Base-by-base conservation (phyloP, 37 sponge, comb jelly and placozoan species). In the Tethya wilhelma region DNA sequence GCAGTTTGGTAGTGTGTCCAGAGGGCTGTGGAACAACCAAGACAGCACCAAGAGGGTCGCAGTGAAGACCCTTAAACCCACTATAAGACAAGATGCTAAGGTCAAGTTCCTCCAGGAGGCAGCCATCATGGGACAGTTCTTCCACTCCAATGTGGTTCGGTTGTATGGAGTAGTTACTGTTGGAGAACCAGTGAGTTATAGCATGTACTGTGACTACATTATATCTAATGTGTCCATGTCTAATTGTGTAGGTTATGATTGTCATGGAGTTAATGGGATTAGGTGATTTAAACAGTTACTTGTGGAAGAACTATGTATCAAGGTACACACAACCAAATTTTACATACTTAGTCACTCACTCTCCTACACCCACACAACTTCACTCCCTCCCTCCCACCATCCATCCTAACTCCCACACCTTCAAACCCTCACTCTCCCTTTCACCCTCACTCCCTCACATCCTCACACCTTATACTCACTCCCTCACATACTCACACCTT, bases 91-190 rank as follows among this genome's bases (percentile, higher is more conserved):
- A 29, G 62, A 81, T 28, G 83, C 82, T 33, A 75, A 70, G 26
- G 81, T 86, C 22, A 42, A 60, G 71, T 91, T 91, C 55, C 83
- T 91, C 8, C 86, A 85, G 60, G 91, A 91, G 74, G 91, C 87
- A 38, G 91, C 86, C 67, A 86, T 86, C 29, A 77, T 85, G 64
- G 87, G 87, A 4, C 91, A 91, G 83, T 91, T 91, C 73, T 67
- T 60, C 55, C 91, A 91, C 68, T 78, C 83, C 23, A 91, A 91
- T 63, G 81, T 91, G 0, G 75, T 86, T 23, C 63, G 55, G 56
- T 62, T 91, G 30, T 64, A 70, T 65, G 91, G 91, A 34, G 79
- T 91, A 11, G 91, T 82, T 53, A 91, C 86, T 12, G 62, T 86
- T 9, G 78, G 73, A 30, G 79, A 81, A 0, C 87, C 87, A 37